Base-by-base conservation (phyloP, 1,140 invertebrate species). In the Drosophila aff. region DNA sequence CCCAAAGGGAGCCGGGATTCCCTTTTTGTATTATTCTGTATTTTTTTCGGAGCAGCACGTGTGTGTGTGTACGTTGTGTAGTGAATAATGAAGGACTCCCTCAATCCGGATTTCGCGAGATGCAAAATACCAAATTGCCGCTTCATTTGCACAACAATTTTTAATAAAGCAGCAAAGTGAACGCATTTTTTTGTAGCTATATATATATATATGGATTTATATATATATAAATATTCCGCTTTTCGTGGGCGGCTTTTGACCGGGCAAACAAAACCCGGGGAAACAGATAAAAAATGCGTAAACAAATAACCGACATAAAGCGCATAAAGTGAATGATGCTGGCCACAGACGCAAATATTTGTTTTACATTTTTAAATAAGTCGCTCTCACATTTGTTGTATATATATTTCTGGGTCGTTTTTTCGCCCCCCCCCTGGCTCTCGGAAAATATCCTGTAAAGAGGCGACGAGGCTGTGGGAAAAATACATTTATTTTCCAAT, bases 331-430 rank as follows among this genome's bases (percentile, higher is more conserved):
- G 71, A 74, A 74, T 73, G 31, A 63, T 60, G 84, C 60, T 83
- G 66, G 67, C 83, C 72, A 69, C 83, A 86, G 76, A 76, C 58
- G 59, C 81, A 87, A 87, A 87, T 84, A 89, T 87, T 87, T 87
- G 64, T 84, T 89, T 89, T 81, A 89, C 65, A 84, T 87, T 81
- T 89, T 87, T 81, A 81, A 87, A 89, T 84, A 89, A 87, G 72
- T 84, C 85, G 50, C 80, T 44, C 73, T 40, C 59, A 71, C 66
- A 78, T 87, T 80, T 89, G 64, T 71, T 67, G 49, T 15, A 44
- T 69, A 38, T 38, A 38, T 36, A 10, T 50, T 65, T 43, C 65
- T 58, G 59, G 52, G 36, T 46, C 47, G 26, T 9, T 40, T 28
- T 63, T n/a, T 23, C 21, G 21, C 0, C 1, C 21, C 1, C 21